Conservation (phyloP, 2,888 invertebrate genomes). For the Cephus pulcher region DNA sequence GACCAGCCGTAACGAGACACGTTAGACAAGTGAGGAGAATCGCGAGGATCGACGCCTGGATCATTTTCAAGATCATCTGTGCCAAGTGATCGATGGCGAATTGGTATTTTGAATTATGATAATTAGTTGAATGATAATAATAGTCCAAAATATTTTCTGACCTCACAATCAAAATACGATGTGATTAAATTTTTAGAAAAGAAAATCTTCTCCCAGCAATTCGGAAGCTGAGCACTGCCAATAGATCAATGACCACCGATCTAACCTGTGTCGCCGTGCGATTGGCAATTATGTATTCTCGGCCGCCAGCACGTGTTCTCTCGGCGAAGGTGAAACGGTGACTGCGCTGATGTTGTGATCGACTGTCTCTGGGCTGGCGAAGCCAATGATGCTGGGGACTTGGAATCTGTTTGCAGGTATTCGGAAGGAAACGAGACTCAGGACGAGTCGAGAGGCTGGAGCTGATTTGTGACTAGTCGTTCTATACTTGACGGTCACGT, state of each 20-base stretch:
- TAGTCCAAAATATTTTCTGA: neutral
- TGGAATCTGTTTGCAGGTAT: neutral
- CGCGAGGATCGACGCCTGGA: conserved; percentile 13
- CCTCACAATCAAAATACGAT: neutral
- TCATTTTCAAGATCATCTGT: neutral
- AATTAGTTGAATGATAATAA: neutral
- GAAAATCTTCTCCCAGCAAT: neutral
- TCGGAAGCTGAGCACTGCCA: neutral
- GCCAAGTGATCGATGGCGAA: neutral
- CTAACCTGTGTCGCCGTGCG: neutral
- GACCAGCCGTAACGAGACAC: conserved; percentile 28
- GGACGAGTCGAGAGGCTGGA: neutral
- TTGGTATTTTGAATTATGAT: neutral
- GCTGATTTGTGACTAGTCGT: neutral
- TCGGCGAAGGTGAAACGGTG: conserved; percentile 29
- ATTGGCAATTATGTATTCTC: neutral
- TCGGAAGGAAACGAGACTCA: neutral
- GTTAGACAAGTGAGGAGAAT: conserved; percentile 16
- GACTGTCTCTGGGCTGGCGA: neutral
- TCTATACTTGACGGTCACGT: neutral
- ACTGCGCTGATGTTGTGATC: conserved; percentile 32
- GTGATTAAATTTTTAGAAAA: neutral
- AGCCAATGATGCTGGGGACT: neutral
- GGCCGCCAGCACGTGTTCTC: conserved; percentile 20
- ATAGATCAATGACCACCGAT: neutral